A percentile compares a stretch with the other conserved stretches of the same genome.
phyloP scores from a whole-genome alignment of 2,113 vertebrate genomes.

The Rhizomys pruinosus region DNA sequence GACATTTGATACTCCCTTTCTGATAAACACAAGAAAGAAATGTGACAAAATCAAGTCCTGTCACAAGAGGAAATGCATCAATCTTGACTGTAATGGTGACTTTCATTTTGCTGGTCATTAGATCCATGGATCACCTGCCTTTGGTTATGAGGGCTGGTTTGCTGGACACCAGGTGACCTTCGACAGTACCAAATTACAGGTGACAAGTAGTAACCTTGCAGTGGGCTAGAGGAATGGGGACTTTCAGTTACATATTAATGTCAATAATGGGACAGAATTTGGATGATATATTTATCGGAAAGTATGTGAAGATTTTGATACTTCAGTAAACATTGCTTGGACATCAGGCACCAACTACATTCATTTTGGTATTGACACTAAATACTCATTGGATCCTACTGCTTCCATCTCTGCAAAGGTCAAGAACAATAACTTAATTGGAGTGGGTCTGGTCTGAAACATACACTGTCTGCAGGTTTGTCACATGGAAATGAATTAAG shows the following conservation, averaged over 20 bases:
- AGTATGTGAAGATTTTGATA: too few species aligned
- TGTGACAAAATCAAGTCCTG: slow-evolving; percentile 96
- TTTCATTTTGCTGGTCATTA: slow-evolving; percentile 97
- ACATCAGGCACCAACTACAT: slow-evolving; percentile 96
- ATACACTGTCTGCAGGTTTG: too few species aligned
- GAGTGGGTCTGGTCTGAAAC: too few species aligned
- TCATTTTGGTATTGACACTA: slow-evolving; percentile 95
- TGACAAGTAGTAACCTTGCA: slow-evolving; percentile 96
- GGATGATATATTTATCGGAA: slow-evolving; percentile 98
- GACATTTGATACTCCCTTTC: slow-evolving; percentile 98
- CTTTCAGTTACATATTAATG: slow-evolving; percentile 97
- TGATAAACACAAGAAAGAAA: slow-evolving; percentile 98
- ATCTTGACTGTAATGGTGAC: slow-evolving; percentile 95
- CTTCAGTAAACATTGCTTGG: slow-evolving; percentile 96
- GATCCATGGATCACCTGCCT: slow-evolving; percentile 93
- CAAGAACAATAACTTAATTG: too few species aligned
- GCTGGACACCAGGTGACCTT: slow-evolving; percentile 98
- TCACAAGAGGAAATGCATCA: slow-evolving; percentile 96
- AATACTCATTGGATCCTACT: slow-evolving; percentile 96
- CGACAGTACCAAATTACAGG: slow-evolving; percentile 96
- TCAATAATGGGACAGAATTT: slow-evolving; percentile 97
- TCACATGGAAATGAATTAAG: too few species aligned
- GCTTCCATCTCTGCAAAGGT: slow-evolving; percentile 95
- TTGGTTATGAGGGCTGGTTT: slow-evolving; percentile 97
- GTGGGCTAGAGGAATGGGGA: slow-evolving; percentile 97